Conservation (phyloP, 2,113 vertebrate species). For the Menidia beryllina region DNA sequence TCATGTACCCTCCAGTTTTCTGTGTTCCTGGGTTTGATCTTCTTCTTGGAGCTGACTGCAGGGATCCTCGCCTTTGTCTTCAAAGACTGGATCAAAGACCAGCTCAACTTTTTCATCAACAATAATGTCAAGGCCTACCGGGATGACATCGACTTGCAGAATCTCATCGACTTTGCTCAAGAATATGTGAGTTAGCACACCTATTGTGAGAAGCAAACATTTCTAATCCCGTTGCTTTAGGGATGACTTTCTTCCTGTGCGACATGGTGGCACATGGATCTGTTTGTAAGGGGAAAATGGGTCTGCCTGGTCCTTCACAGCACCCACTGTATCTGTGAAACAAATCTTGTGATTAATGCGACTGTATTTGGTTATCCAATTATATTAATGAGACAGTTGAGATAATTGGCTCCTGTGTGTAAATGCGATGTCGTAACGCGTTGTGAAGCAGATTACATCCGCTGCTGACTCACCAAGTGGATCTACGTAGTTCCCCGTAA, state of each 20-base stretch:
- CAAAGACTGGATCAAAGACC: constrained; percentile 96
- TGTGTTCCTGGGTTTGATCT: constrained; percentile 92
- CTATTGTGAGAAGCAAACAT: neutral
- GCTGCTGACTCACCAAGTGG: constrained; percentile 14
- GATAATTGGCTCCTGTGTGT: constrained; percentile 52
- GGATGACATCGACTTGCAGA: constrained; percentile 93
- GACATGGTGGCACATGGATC: neutral
- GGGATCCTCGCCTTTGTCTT: constrained; percentile 93
- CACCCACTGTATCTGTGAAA: constrained; percentile 11
- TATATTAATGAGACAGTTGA: constrained; percentile 47
- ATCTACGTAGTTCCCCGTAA: constrained; percentile 32
- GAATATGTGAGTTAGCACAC: constrained; percentile 87
- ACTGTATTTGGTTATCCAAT: constrained; percentile 54
- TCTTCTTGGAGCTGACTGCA: constrained; percentile 91
- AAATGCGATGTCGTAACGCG: constrained; percentile 28
- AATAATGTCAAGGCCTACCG: constrained; percentile 93
- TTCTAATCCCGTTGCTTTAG: neutral
- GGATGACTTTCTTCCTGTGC: constrained; percentile 6
- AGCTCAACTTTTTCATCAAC: constrained; percentile 94
- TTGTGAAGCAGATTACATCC: constrained; percentile 46
- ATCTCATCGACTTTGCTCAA: constrained; percentile 94
- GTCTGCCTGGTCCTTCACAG: constrained; percentile 10
- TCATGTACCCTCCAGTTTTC: constrained; percentile 84
- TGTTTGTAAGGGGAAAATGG: constrained; percentile 2
- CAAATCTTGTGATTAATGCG: constrained; percentile 41